Evolutionary conservation across 2,888 invertebrate genomes (phyloP), one percentile per base, ranked within the genome.

Genomic region (Harpalus rufipes): DNA sequence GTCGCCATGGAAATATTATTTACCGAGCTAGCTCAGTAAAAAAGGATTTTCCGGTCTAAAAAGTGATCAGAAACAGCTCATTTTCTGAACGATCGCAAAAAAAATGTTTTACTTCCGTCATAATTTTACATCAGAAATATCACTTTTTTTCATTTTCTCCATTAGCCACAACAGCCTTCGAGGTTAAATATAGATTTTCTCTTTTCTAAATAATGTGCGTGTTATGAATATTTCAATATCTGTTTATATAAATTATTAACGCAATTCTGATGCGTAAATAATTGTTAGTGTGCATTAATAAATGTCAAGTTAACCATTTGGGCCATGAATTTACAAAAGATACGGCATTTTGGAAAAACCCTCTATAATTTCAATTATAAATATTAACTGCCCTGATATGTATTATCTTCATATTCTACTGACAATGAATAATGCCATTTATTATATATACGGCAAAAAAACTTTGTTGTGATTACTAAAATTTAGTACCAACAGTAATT

Each of bases 281-380:
- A 32, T 12, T 32, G 44, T 5, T 32, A 10, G 63, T 63, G 25
- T 63, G 68, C 39, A 68, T 68, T 68, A 68, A 68, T 68, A 68
- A 68, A 68, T 68, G 39, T 68, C 68, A 68, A 14, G 32, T 39
- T 68, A 25, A 25, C 63, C 25, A 18, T 7, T 25, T 63, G 63
- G 3, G 32, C 68, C 32, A 39, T 68, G n/a, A 32, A 18, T 5
- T 8, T 25, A 25, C 63, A 12, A 32, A 68, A 68, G 68, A 68
- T 68, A 68, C 4, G 72, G 44, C 44, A 63, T 59, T 58, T 80
- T 80, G 81, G 81, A 81, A 81, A 81, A 81, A 81, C 81, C 81
- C 56, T 81, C 65, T 81, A 81, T 63, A 81, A 25, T 81, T 63
- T 68, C 14, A 81, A 81, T 44, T 81, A 44, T 21, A 81, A 81